Evolutionary conservation across 1,140 invertebrate genomes (phyloP), one percentile per base, ranked within the genome.

Genomic region (Dinoponera quadriceps): DNA sequence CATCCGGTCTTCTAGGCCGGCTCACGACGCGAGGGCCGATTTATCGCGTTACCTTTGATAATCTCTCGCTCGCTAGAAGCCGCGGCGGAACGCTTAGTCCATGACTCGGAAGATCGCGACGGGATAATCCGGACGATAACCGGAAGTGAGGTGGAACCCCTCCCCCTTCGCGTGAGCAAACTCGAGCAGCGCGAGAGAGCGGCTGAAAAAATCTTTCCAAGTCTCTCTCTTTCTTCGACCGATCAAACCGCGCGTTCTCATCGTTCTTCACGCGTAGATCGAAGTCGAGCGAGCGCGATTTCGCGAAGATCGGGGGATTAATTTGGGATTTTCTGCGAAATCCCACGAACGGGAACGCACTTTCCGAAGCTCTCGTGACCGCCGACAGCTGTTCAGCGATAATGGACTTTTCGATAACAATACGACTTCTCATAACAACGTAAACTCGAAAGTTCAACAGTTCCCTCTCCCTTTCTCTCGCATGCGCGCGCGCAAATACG

Each of bases 31-130:
- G n/a, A 74, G 44, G 20, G 44, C 44, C 57, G 78, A 82, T 82
- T 82, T 74, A 82, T 82, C 78, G 60, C 38, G 27, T 82, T 29
- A 38, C 27, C 55, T 74, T 82, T 62, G 65, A 80, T 80, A 69
- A 80, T 48, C n/a, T n/a, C n/a, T n/a, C 75, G 65, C 25, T 44
- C 25, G 38, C 38, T 44, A 69, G 9, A 74, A 73, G 38, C 22
- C 78, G 51, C n/a, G 20, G 38, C n/a, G 27, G 3, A 33, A 33
- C 49, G n/a, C 55, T 54, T 62, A 51, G 38, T n/a, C n/a, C 66
- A 7, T 20, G 68, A 60, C 66, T 29, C 57, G 55, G 25, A 60
- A 73, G 65, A 57, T 80, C 54, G 16, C 22, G 18, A 69, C 44
- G 20, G 65, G 54, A 71, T 80, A 57, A 71, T 71, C 75, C 48